Percentiles rank a stretch among this genome's conserved stretches.
Evolutionary conservation across 2,113 vertebrate species (phyloP).

Genomic region (Ardeotis arabs): DNA sequence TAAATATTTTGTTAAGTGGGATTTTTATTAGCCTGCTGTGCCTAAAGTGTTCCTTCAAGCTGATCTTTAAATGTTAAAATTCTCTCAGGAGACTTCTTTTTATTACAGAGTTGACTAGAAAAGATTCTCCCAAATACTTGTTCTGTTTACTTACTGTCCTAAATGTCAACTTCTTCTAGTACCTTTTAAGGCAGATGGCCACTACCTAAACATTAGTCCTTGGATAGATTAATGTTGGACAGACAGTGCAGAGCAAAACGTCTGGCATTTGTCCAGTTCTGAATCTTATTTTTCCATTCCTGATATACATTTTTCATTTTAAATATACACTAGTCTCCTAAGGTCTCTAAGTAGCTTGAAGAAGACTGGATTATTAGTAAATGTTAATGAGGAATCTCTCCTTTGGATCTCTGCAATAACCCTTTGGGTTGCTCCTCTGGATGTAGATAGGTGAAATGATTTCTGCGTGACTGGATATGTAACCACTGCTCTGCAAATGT

Average conservation of each 20-base stretch:
- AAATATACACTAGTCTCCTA: background rate
- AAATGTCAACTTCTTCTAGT: background rate
- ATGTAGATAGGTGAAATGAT: background rate
- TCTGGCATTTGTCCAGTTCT: background rate
- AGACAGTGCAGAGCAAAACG: background rate
- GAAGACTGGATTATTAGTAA: background rate
- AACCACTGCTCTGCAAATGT: background rate
- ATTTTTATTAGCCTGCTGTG: conserved; percentile 15
- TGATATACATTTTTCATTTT: background rate
- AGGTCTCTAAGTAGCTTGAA: background rate
- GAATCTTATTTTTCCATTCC: background rate
- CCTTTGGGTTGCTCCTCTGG: background rate
- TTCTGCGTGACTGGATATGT: background rate
- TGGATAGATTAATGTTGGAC: background rate
- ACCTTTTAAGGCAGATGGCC: background rate
- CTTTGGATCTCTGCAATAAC: background rate
- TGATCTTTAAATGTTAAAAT: conserved; percentile 50
- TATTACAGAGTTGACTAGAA: conserved; percentile 8
- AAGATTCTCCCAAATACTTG: background rate
- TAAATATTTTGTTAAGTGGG: conserved; percentile 16
- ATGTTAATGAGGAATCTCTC: background rate
- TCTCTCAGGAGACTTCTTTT: conserved; percentile 22
- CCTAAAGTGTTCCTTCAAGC: background rate
- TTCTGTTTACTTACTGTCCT: conserved; percentile 28
- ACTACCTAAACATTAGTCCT: conserved; percentile 1